Evolutionary conservation across 2,113 vertebrate genomes (phyloP).

Genomic region (Papio anubis): DNA sequence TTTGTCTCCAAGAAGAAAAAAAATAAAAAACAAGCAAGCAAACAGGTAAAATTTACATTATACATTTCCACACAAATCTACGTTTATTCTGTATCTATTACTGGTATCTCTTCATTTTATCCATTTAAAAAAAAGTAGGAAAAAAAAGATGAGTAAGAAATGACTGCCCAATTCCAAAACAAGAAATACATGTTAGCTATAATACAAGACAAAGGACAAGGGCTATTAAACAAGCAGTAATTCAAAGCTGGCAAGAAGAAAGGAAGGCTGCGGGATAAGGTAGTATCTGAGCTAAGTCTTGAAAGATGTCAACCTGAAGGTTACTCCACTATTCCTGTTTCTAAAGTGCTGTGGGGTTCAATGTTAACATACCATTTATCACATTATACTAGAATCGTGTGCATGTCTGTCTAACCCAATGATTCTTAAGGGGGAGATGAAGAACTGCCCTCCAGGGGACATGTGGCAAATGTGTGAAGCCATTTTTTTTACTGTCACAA

Average conservation of each 20-base stretch:
- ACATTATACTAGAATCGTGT: background rate
- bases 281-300: background rate
- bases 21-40: background rate
- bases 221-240: background rate
- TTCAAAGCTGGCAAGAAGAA: background rate
- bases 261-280: background rate
- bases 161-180: background rate
- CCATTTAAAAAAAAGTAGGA: background rate
- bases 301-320: background rate
- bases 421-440: background rate
- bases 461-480: background rate
- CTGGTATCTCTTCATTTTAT: background rate
- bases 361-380: background rate
- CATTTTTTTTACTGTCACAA: slow-evolving; percentile 16
- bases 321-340: background rate
- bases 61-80: background rate
- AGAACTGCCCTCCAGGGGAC: background rate
- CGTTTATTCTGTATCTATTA: background rate
- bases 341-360: background rate
- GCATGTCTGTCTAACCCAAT: background rate
- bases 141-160: background rate
- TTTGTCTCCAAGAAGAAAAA: no score
- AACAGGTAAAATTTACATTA: background rate
- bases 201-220: background rate
- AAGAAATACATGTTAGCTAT: background rate